Conservation (phyloP, 2,888 invertebrate species). For the Agrochola lota region DNA sequence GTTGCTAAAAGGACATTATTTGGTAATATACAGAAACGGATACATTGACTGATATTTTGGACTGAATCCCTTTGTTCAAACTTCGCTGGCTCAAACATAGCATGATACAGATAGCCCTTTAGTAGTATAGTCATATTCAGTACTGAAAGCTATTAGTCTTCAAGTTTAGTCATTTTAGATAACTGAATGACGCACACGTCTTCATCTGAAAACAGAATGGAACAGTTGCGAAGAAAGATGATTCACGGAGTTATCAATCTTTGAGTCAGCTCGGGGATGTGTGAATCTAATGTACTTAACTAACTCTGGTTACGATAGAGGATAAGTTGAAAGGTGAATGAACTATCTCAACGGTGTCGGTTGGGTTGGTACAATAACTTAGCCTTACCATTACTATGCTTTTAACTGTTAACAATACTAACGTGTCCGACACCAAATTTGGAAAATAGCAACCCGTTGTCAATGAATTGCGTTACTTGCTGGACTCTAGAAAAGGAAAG, state of each 20-base stretch:
- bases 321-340: constrained; percentile 27
- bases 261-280: constrained; percentile 32
- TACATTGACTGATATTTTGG: constrained; percentile 7
- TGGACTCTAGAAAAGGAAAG: constrained; percentile 51
- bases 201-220: constrained; percentile 29
- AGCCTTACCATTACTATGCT: neutral
- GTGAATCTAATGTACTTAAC: constrained; percentile 5
- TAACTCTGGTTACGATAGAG: constrained; percentile 1
- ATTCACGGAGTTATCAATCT: constrained; percentile 46
- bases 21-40: constrained; percentile 14
- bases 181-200: constrained; percentile 46
- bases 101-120: neutral
- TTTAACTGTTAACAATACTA: constrained; percentile 26
- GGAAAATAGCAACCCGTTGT: constrained; percentile 47
- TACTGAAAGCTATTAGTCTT: constrained; percentile 3
- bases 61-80: constrained; percentile 4
- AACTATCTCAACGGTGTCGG: constrained; percentile 23
- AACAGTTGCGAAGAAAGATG: constrained; percentile 36
- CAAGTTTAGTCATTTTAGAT: constrained; percentile 47
- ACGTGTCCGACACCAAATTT: constrained; percentile 50
- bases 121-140: constrained; percentile 9
- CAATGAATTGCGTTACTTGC: constrained; percentile 34
- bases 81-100: neutral
- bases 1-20: constrained; percentile 31
- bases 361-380: constrained; percentile 23